Evolutionary conservation across 1,140 invertebrate species (phyloP).

Genomic region (Helicorthomorpha holstii): DNA sequence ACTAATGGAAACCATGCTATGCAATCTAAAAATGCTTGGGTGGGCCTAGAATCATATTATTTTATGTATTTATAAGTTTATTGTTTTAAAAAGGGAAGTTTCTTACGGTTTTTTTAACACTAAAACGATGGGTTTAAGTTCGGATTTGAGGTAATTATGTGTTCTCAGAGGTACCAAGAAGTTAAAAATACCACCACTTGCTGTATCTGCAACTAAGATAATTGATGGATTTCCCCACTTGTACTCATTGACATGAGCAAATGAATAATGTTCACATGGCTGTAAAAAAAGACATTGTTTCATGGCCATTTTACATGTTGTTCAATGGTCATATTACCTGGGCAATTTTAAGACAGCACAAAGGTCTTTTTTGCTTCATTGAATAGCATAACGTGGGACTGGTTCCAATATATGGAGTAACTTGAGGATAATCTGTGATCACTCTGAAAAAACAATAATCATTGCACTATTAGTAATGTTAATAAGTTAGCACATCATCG

Average conservation of each 20-base stretch:
- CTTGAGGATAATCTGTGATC: conserved; percentile 89
- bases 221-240: conserved; percentile 96
- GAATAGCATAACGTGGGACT: conserved; percentile 94
- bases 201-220: conserved; percentile 88
- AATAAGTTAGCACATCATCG: too few species aligned
- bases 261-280: conserved; percentile 85
- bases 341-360: conserved; percentile 87
- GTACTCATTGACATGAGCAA: conserved; percentile 84
- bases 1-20: conserved; percentile 28
- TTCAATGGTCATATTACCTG: conserved; percentile 40
- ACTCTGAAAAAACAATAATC: too few species aligned
- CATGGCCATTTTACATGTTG: neutral
- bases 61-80: neutral
- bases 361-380: conserved; percentile 83
- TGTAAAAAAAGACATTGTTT: conserved; percentile 21
- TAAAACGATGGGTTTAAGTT: conserved; percentile 88
- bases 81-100: neutral
- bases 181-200: conserved; percentile 96
- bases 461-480: too few species aligned
- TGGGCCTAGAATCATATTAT: conserved; percentile 18
- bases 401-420: conserved; percentile 92
- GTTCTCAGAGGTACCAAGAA: conserved; percentile 93
- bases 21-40: conserved; percentile 24
- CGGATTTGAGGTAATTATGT: conserved; percentile 84
- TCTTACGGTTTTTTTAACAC: conserved; percentile 52